Percentiles rank a stretch among this genome's conserved stretches.
These are phyloP conservation scores for Oppia nitens DNA, from an alignment of 1,140 invertebrate genomes.

Conservation along the genomic window DNA sequence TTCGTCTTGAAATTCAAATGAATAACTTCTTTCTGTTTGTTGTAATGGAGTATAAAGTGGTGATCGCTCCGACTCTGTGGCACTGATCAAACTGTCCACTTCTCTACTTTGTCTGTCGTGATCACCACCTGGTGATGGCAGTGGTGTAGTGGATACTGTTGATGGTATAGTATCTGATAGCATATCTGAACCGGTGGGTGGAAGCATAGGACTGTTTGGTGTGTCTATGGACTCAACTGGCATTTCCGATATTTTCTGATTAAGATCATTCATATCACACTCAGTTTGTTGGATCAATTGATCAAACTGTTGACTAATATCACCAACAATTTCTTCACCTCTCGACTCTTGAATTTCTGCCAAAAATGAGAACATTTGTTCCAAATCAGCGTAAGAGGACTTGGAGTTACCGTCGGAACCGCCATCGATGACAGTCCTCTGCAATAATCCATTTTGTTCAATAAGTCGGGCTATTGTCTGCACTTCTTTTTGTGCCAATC, in stretches of 20 bases:
- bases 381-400: slow-evolving; percentile 51
- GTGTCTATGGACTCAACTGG: not conserved
- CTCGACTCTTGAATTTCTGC: slow-evolving; percentile 51
- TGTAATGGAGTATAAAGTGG: not conserved
- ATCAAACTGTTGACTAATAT: slow-evolving; percentile 45
- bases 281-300: slow-evolving; percentile 59
- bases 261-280: slow-evolving; percentile 8
- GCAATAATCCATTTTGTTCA: slow-evolving; percentile 35
- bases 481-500: slow-evolving; percentile 54
- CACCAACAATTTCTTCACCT: slow-evolving; percentile 51
- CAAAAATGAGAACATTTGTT: slow-evolving; percentile 82
- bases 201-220: slow-evolving; percentile 15
- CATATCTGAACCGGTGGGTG: slow-evolving; percentile 9
- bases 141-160: slow-evolving; percentile 4
- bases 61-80: not conserved
- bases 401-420: not conserved
- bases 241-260: not conserved
- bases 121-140: slow-evolving; percentile 15
- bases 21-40: not conserved
- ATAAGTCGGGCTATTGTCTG: slow-evolving; percentile 54
- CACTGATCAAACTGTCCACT: not conserved
- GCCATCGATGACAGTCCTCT: not conserved
- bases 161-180: slow-evolving; percentile 8
- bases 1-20: not conserved
- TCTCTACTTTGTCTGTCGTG: not conserved